phyloP scores from a whole-genome alignment of 1,140 invertebrate species.

The Macrobrachium rosenbergii region DNA sequence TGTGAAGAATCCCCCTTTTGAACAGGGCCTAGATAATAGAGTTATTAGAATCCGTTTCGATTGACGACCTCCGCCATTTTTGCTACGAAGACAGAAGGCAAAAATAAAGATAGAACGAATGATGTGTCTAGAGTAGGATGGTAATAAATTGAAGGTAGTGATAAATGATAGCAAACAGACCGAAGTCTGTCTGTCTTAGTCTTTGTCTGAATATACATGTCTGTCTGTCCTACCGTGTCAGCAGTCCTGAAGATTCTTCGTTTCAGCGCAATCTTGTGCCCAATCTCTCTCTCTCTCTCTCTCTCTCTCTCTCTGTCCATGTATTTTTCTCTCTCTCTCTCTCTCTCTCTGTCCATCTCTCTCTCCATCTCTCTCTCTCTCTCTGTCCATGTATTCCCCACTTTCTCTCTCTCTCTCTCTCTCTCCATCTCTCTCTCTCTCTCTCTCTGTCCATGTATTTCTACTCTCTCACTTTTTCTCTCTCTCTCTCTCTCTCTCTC shows the following conservation, averaged over 20 bases:
- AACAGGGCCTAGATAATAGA: no score
- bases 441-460: background rate
- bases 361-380: background rate
- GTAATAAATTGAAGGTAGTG: no score
- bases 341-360: background rate
- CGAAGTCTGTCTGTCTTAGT: background rate
- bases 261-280: background rate
- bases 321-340: slow-evolving; percentile 7
- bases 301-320: slow-evolving; percentile 12
- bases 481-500: background rate
- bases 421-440: background rate
- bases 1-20: no score
- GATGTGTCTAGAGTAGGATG: no score
- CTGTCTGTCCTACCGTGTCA: background rate
- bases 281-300: background rate
- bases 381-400: background rate
- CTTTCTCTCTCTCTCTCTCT: background rate
- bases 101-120: no score
- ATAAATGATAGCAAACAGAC: no score
- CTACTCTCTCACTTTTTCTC: background rate
- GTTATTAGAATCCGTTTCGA: no score
- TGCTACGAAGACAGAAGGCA: no score
- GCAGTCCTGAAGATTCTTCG: no score
- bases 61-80: no score
- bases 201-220: background rate